Evolutionary conservation across 2,888 invertebrate species (phyloP), one percentile per base, ranked within the genome.

Genomic region (Elysia crispata): DNA sequence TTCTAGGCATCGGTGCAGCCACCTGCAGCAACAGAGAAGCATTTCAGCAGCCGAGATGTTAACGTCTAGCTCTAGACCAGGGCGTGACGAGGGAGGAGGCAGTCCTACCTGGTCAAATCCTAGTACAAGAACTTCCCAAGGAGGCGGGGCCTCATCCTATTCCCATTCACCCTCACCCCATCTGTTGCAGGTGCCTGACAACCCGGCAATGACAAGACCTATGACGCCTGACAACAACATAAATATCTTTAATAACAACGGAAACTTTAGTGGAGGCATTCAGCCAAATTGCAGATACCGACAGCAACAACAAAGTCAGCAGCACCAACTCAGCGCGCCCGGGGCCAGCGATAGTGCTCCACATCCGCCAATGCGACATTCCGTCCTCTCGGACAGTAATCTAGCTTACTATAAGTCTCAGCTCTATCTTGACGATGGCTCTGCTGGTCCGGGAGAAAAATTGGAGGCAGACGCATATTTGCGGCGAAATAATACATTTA

Each of bases 381-480:
- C 54, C 41, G 79, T 79, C 30, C 76, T 49, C 23, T 80, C 80
- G 0, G 80, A 80, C 23, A 80, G 76, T 15, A 80, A 80, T 28
- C 73, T 80, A 15, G 67, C 80, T 5, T 80, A 80, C 23, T 70
- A 57, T 28, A 20, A 41, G 5, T 60, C 50, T 18, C 33, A 54
- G 11, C 57, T 18, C 33, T 54, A n/a, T 76, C 70, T 41, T 41
- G 41, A 41, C 41, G 41, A 41, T 11, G 41, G 41, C 41, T 41
- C 5, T 41, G 41, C 5, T 41, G 41, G 11, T 41, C 41, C 5
- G 41, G 11, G 41, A 6, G 11, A 41, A 41, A 41, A 41, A 11
- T 41, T 41, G 3, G 41, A 41, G 41, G 5, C 41, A 41, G 41
- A 62, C 49, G 25, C 28, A 13, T 28, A 28, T 6, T 72, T 64